Evolutionary conservation across 2,888 invertebrate species (phyloP), one percentile per base, ranked within the genome.

Genomic region (Diogma glabrata): DNA sequence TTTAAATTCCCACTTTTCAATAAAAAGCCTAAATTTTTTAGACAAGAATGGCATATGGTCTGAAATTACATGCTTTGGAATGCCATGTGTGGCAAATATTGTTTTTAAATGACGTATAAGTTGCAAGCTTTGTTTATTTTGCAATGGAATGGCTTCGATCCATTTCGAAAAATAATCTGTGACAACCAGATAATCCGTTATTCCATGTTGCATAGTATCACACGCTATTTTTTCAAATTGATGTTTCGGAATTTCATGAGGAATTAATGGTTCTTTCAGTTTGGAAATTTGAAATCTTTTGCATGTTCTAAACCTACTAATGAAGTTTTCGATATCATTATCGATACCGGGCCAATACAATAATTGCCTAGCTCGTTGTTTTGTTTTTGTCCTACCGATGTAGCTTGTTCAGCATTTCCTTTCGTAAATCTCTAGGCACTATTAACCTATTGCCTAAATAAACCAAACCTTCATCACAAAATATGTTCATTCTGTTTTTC

Each of bases 51-150:
- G 22, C 26, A 47, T 38, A 20, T 51, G 47, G 17, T 43, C 43
- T 2, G 28, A 23, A 19, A 30, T 30, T n/a, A 51, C 22, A n/a
- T n/a, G n/a, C n/a, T 20, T 38, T 6, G 43, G 50, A 4, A 50
- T 28, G 5, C 50, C 54, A 49, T 52, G 46, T 9, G 50, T 45
- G 10, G 51, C 48, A 53, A 56, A 54, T 16, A 56, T 50, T n/a
- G 22, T 16, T 52, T 53, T 53, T 8, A 54, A n/a, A 20, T 43
- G 36, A 9, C 10, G 14, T 19, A 57, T 52, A 4, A 55, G 16
- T 24, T 38, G 20, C 9, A 17, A 38, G 17, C 45, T 22, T 16
- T 38, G 50, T 14, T 51, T 49, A n/a, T 33, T 40, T 4, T 23
- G 10, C 4, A 55, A 30, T 0, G 7, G 24, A 7, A 46, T 48